Evolutionary conservation across 2,113 vertebrate genomes (phyloP), one percentile per base, ranked within the genome.

Genomic region (Cottus gobio): DNA sequence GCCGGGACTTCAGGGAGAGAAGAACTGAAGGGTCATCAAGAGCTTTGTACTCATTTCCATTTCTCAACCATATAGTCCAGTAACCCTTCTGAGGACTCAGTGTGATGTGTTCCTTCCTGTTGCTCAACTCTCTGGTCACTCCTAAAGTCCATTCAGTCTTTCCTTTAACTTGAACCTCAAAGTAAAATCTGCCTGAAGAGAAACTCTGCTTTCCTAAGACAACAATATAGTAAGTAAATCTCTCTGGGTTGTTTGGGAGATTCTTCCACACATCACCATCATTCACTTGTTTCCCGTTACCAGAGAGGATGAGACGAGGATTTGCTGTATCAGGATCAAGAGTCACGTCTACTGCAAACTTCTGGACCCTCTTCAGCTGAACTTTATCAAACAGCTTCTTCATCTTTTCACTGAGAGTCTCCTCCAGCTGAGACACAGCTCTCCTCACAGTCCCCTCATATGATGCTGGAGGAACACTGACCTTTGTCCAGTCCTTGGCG

Each of bases 1-100:
- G 34, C 34, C 34, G 1, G 6, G 34, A 34, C 34, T 34, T 6
- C 48, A 65, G 36, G 39, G 5, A 22, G n/a, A 72, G 66, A 34
- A 0, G 0, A 7, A 71, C 67, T 31, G 1, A 0, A 10, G 16
- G 16, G 6, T 0, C 22, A 34, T 0, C 9, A 26, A 0, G 0
- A 56, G 52, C 77, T 18, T 20, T 0, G 10, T 68, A 81, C 1
- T 75, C 2, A 36, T 69, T 54, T 52, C 10, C 7, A 26, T 42
- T 36, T 22, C 9, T 81, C 42, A 67, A 26, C 0, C 20, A 0
- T 24, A 80, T 26, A 0, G 5, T 18, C 70, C 77, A 80, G 39
- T 13, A 16, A 6, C 79, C 79, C 0, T 36, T 0, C 0, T 22
- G 0, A 44, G 44, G 64, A 0, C 9, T 28, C 13, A 30, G 1